phyloP scores from a whole-genome alignment of 2,797 vertebrate species.

The Myotis pilosus region DNA sequence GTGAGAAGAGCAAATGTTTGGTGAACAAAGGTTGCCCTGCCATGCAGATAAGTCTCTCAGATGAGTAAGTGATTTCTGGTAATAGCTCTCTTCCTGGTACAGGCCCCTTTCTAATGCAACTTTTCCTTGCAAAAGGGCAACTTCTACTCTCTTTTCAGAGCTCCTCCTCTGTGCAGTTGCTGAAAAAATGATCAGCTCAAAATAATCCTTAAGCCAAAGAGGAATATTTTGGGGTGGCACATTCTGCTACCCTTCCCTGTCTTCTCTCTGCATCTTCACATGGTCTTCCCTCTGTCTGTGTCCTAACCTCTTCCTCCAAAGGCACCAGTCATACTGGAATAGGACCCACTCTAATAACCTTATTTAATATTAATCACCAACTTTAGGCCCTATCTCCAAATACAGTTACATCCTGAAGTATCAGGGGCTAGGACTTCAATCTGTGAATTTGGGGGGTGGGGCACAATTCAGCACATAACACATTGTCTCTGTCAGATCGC shows the following conservation, averaged over 20 bases:
- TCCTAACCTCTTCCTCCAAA: background rate
- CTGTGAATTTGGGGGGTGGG: background rate
- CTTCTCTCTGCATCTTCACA: background rate
- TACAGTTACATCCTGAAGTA: background rate
- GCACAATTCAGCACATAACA: background rate
- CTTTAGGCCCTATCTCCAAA: background rate
- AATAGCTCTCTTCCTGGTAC: background rate
- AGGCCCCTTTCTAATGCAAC: background rate
- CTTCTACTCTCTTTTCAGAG: background rate
- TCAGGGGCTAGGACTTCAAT: background rate
- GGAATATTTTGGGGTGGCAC: background rate
- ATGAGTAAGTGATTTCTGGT: background rate
- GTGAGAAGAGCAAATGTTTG: background rate
- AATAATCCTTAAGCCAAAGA: background rate
- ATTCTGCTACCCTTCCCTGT: background rate
- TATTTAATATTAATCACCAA: background rate
- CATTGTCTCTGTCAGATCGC: background rate
- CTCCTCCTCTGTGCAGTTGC: background rate
- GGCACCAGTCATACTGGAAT: background rate
- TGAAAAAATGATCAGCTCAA: background rate
- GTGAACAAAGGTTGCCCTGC: background rate
- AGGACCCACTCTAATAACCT: background rate
- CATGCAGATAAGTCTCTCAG: background rate
- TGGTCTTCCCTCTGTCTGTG: background rate
- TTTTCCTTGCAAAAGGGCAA: background rate